Evolutionary conservation across 1,140 invertebrate species (phyloP).

Genomic region (Stegodyphus mimosarum): DNA sequence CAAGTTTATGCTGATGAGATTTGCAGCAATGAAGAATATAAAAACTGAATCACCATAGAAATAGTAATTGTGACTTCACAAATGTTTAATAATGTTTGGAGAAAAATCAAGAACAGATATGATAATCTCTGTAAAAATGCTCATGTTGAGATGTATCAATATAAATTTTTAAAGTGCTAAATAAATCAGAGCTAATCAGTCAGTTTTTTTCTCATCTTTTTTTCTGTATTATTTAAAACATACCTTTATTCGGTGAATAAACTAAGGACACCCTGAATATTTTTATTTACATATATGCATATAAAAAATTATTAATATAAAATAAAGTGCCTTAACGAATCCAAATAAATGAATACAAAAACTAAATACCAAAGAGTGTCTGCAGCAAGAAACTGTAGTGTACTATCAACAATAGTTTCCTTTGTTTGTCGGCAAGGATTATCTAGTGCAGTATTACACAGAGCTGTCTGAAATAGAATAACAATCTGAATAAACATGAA

Average conservation of each 20-base stretch:
- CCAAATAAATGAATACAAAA: neutral
- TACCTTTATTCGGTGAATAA: neutral
- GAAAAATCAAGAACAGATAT: no score
- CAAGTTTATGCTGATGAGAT: no score
- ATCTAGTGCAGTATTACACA: constrained; percentile 90
- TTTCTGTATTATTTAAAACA: neutral
- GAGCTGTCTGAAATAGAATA: constrained; percentile 76
- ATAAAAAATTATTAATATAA: neutral
- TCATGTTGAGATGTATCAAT: no score
- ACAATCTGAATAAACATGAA: neutral
- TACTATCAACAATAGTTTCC: constrained; percentile 80
- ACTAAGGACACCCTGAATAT: neutral
- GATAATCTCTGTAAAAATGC: no score
- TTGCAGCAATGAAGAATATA: no score
- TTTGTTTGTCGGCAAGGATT: constrained; percentile 87
- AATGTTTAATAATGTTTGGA: no score
- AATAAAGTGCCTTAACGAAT: neutral
- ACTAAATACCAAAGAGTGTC: constrained; percentile 79
- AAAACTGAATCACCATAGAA: no score
- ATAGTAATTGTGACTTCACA: no score
- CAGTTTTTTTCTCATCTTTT: neutral
- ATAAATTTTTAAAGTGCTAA: neutral
- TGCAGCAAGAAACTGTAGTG: constrained; percentile 85
- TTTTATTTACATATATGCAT: neutral
- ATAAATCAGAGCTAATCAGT: neutral